phyloP scores from a whole-genome alignment of 2,113 vertebrate species.

The Xenotilapia flavipinnis region DNA sequence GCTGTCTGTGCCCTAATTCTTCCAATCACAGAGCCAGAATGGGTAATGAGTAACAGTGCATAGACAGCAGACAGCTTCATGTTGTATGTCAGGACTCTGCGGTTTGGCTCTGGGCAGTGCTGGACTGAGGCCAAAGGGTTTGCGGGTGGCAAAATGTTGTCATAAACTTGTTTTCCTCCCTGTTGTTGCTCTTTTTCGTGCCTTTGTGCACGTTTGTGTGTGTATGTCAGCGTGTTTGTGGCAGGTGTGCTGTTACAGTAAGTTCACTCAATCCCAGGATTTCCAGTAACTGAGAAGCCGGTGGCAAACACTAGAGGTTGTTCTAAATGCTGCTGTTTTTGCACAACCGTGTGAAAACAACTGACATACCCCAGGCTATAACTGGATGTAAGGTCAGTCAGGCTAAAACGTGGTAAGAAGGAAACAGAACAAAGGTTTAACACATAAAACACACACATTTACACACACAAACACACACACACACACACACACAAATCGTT shows the following conservation, averaged over 20 bases:
- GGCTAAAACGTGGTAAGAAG: slow-evolving; percentile 29
- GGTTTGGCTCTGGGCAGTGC: slow-evolving; percentile 47
- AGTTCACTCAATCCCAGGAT: slow-evolving; percentile 49
- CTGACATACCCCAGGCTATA: slow-evolving; percentile 29
- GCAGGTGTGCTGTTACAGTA: slow-evolving; percentile 62
- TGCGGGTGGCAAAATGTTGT: slow-evolving; percentile 48
- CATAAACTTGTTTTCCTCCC: slow-evolving; percentile 66
- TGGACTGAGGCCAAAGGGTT: slow-evolving; percentile 24
- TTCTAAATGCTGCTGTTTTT: slow-evolving; percentile 46
- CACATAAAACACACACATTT: slow-evolving; percentile 9
- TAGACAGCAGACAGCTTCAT: slow-evolving; percentile 22
- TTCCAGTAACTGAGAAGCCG: slow-evolving; percentile 56
- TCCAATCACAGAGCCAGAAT: slow-evolving; percentile 3
- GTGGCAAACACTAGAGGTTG: slow-evolving; percentile 39
- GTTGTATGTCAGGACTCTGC: slow-evolving; percentile 28
- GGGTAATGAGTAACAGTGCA: slow-evolving; percentile 38
- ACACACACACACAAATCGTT: background rate
- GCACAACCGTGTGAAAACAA: slow-evolving; percentile 38
- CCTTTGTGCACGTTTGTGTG: background rate
- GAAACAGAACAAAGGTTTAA: slow-evolving; percentile 44
- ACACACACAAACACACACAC: background rate
- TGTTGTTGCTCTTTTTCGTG: slow-evolving; percentile 19
- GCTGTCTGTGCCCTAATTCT: slow-evolving; percentile 3
- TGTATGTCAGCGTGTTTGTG: slow-evolving; percentile 21
- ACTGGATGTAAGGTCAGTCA: slow-evolving; percentile 45